phyloP scores from a whole-genome alignment of 2,888 invertebrate species.

The Orthosia gracilis region DNA sequence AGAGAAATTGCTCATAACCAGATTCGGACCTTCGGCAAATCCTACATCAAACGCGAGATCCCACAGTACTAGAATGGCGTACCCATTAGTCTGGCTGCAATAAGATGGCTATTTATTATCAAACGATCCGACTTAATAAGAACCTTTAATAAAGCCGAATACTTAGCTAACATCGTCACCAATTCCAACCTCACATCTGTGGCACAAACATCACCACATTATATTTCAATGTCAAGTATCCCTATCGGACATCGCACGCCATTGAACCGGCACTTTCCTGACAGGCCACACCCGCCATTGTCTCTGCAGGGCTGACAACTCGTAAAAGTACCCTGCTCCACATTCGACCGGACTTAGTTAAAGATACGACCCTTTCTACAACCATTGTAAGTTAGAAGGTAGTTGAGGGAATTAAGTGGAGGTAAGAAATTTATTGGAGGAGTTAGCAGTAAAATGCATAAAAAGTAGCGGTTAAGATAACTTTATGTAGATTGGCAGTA shows the following conservation, averaged over 20 bases:
- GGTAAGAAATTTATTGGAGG: conserved; percentile 11
- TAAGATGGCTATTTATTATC: not conserved
- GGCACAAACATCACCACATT: conserved; percentile 64
- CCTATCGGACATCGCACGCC: conserved; percentile 79
- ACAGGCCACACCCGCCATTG: conserved; percentile 82
- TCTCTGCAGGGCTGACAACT: conserved; percentile 66
- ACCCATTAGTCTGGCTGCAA: too few species aligned
- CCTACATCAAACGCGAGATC: too few species aligned
- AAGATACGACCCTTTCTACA: conserved; percentile 58
- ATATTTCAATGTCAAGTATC: conserved; percentile 84
- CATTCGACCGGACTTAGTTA: conserved; percentile 43
- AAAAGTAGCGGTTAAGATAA: conserved; percentile 31
- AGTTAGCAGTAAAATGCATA: conserved; percentile 29
- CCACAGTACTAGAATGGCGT: too few species aligned
- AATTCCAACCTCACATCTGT: conserved; percentile 36
- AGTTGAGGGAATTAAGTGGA: conserved; percentile 27
- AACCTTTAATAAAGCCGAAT: not conserved
- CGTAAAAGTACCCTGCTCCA: conserved; percentile 44
- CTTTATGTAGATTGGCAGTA: conserved; percentile 4
- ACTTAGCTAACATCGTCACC: conserved; percentile 7
- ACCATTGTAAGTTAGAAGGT: conserved; percentile 33
- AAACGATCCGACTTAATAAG: not conserved
- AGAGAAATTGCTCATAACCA: too few species aligned
- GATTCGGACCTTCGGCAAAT: too few species aligned
- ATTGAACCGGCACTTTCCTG: conserved; percentile 77